phyloP scores from a whole-genome alignment of 2,888 invertebrate genomes.

The Theodoxus fluviatilis region DNA sequence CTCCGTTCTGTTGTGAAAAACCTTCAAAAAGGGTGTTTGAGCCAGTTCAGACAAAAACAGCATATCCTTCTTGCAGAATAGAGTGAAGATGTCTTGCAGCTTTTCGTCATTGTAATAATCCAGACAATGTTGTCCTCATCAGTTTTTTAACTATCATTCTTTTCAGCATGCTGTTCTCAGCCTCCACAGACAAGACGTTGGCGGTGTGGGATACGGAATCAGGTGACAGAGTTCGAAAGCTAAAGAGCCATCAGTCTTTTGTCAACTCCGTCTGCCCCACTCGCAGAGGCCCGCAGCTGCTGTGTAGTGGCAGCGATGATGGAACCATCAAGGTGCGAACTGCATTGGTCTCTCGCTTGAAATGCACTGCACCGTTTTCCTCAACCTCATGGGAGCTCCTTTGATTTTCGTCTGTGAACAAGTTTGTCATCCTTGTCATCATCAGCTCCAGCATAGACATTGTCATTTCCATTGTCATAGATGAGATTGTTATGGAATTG shows the following conservation, averaged over 20 bases:
- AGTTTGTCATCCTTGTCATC: not conserved
- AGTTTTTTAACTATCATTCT: not conserved
- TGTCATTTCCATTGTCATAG: no score
- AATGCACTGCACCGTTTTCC: not conserved
- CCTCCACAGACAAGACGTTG: slow-evolving; percentile 92
- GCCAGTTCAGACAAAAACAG: no score
- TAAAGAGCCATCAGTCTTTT: slow-evolving; percentile 73
- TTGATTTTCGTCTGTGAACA: not conserved
- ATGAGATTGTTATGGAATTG: no score
- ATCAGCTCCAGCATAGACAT: no score
- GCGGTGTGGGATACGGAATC: slow-evolving; percentile 95
- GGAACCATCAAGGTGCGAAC: slow-evolving; percentile 79
- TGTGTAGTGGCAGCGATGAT: slow-evolving; percentile 95
- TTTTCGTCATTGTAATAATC: no score
- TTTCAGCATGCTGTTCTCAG: slow-evolving; percentile 78
- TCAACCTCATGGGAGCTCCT: no score
- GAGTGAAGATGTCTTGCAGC: no score
- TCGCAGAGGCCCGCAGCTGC: slow-evolving; percentile 85
- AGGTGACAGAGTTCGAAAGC: slow-evolving; percentile 85
- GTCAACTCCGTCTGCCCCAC: slow-evolving; percentile 74
- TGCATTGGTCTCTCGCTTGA: not conserved
- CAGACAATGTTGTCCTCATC: not conserved
- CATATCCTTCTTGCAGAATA: no score
- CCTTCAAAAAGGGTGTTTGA: no score
- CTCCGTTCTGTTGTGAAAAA: no score